Percentiles rank a stretch among this genome's conserved stretches.
Evolutionary conservation across 2,888 invertebrate genomes (phyloP).

Genomic region (Stictocephala bisonia): DNA sequence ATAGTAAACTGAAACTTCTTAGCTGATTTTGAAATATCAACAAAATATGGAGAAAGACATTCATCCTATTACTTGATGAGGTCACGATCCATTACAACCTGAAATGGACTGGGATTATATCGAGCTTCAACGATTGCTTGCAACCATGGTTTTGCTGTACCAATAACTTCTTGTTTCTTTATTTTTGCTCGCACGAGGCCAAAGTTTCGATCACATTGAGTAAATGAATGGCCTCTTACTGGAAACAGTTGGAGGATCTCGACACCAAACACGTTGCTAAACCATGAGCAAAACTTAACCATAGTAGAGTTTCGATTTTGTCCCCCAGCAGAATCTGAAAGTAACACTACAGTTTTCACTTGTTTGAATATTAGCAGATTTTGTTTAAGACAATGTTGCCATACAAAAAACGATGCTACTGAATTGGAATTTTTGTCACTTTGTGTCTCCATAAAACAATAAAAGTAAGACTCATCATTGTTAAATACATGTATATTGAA

Average conservation of each 20-base stretch:
- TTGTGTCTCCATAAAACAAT: conserved; percentile 11
- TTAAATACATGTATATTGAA: conserved; percentile 35
- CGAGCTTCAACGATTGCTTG: conserved; percentile 32
- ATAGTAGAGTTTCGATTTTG: conserved; percentile 35
- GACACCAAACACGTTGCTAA: conserved; percentile 6
- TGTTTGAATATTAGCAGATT: too few relatives aligned
- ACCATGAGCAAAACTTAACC: conserved; percentile 34
- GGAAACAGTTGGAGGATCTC: conserved; percentile 34
- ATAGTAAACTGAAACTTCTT: conserved; percentile 21
- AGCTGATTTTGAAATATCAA: conserved; percentile 5
- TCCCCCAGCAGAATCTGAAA: conserved; percentile 34
- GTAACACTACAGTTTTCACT: conserved; percentile 6
- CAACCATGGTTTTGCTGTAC: conserved; percentile 40
- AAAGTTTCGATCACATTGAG: conserved; percentile 41
- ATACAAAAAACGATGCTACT: background rate
- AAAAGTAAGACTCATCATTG: conserved; percentile 9
- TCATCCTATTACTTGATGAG: conserved; percentile 40
- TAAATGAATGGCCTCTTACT: conserved; percentile 30
- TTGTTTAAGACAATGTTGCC: conserved; percentile 16
- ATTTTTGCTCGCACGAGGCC: conserved; percentile 31
- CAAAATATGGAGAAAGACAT: background rate
- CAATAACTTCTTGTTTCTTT: conserved; percentile 39
- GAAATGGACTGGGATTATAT: conserved; percentile 10
- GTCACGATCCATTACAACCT: conserved; percentile 24
- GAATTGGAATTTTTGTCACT: conserved; percentile 15